Evolutionary conservation across 2,888 invertebrate species (phyloP), one percentile per base, ranked within the genome.

Genomic region (Eupithecia tripunctaria): DNA sequence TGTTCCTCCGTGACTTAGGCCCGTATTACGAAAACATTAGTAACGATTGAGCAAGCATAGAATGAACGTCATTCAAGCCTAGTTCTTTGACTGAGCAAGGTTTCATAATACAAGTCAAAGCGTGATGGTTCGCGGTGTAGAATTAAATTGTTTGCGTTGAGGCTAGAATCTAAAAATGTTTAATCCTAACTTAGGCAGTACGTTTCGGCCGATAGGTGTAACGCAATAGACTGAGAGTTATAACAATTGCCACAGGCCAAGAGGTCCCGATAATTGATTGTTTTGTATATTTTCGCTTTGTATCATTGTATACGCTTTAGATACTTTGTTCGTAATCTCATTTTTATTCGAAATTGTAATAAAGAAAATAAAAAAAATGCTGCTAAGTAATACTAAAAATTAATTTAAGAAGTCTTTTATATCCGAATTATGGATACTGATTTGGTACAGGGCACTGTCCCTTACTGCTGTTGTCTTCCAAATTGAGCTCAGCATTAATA

Each of bases 401-500:
- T 29, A 60, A 29, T 15, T 60, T 29, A 1, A 29, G n/a, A 29
- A 0, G 7, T 7, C 1, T 29, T n/a, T n/a, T 60, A 18, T 29
- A 60, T 7, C 18, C 0, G 60, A 60, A 60, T 60, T 29, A 56
- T 56, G 0, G 56, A 56, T 14, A 56, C 25, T 56, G 10, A 25
- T 56, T 56, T 56, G 21, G 51, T 51, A 21, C 51, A 21, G 3
- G 10, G n/a, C 47, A n/a, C 8, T 47, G 21, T 51, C 21, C 21
- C 8, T 3, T 51, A 32, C 4, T 51, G 51, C 21, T 21, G 7
- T 59, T 27, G 69, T 29, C 68, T 63, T 68, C 51, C 63, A 69
- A 27, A 51, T 51, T 4, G 5, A 21, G 21, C 21, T 21, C n/a
- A 21, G 10, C 8, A 21, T 21, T 21, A 21, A 51, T 51, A 51